Conservation (phyloP, 1,140 invertebrate species). For the Tribolium castaneum region DNA sequence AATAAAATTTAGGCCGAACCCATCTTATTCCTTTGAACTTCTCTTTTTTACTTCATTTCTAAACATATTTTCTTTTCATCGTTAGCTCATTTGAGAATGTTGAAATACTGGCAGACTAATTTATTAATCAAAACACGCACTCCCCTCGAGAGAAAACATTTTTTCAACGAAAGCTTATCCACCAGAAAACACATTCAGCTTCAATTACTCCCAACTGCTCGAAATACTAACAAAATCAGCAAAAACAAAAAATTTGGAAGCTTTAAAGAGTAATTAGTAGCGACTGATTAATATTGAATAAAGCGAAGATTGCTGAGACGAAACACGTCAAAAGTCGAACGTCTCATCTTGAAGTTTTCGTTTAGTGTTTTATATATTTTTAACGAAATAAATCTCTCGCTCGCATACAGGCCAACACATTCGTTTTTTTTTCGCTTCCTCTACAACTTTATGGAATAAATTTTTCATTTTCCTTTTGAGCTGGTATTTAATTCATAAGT, state of each 20-base stretch:
- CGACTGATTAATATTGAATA: too few relatives aligned
- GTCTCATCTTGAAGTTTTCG: neutral
- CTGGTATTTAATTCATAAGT: neutral
- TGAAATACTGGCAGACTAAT: slow-evolving; percentile 4
- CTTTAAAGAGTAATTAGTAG: neutral
- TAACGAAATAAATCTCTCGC: slow-evolving; percentile 23
- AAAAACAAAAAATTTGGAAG: neutral
- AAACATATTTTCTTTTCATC: slow-evolving; percentile 25
- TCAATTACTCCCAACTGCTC: neutral
- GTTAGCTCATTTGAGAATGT: slow-evolving; percentile 20
- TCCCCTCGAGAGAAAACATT: neutral
- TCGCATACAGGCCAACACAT: neutral
- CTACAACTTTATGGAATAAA: neutral
- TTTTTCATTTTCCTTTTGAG: neutral
- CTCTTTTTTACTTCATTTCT: slow-evolving; percentile 11
- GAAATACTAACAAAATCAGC: neutral
- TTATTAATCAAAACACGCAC: slow-evolving; percentile 22
- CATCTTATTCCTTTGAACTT: slow-evolving; percentile 17
- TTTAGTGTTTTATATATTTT: slow-evolving; percentile 1
- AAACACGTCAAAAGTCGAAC: neutral
- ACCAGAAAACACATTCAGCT: neutral
- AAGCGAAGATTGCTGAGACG: too few relatives aligned
- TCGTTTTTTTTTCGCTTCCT: neutral
- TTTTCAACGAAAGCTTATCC: neutral
- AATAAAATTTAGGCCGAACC: slow-evolving; percentile 26